A percentile compares a stretch with the other conserved stretches of the same genome.
Conservation (phyloP, 2,113 vertebrate species). For the Vireo altiloquus region DNA sequence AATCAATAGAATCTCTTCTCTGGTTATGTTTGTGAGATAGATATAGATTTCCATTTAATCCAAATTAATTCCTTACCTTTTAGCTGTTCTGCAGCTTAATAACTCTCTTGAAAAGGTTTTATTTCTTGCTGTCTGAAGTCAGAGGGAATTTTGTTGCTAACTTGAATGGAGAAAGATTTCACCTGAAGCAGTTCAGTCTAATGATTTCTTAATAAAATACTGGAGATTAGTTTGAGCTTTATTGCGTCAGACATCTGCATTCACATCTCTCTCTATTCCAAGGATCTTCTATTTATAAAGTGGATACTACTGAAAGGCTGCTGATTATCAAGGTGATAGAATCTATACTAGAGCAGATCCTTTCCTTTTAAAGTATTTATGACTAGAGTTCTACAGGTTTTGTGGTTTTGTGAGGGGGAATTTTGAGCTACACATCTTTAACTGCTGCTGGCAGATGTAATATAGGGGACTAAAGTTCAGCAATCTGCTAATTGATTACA, state of each 20-base stretch:
- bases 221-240: background rate
- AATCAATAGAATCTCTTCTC: background rate
- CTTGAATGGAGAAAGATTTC: background rate
- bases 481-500: constrained; percentile 6
- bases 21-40: background rate
- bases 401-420: background rate
- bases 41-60: constrained; percentile 16
- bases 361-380: background rate
- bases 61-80: constrained; percentile 30
- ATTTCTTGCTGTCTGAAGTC: background rate
- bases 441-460: background rate
- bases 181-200: background rate
- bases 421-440: background rate
- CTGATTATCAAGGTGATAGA: background rate
- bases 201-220: constrained; percentile 23
- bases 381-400: background rate
- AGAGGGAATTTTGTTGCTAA: background rate
- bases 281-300: background rate
- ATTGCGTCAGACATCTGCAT: background rate
- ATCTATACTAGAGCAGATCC: background rate
- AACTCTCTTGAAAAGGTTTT: background rate
- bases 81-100: background rate
- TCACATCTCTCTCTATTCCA: background rate
- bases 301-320: background rate
- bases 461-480: background rate